These are phyloP conservation scores for Ptychadena robeensis DNA, from an alignment of 2,797 vertebrate species.

Conservation along the genomic window DNA sequence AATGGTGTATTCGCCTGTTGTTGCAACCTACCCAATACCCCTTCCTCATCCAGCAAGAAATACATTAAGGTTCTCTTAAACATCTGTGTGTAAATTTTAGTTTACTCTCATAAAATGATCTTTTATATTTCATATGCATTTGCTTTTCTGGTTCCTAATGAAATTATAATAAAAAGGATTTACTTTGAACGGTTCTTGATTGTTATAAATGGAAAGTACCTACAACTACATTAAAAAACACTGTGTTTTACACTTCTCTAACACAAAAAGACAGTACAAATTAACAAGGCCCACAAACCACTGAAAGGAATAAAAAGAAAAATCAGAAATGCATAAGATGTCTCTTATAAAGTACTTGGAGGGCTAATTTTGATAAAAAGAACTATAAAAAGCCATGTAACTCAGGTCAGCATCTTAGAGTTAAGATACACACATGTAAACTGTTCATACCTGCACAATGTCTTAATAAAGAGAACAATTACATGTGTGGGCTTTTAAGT, in stretches of 20 bases:
- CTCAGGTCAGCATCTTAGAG: neutral
- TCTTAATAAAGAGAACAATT: constrained; percentile 17
- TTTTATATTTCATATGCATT: constrained; percentile 64
- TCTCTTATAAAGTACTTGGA: constrained; percentile 71
- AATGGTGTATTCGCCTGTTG: constrained; percentile 74
- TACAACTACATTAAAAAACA: constrained; percentile 74
- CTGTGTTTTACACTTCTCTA: constrained; percentile 73
- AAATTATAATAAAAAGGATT: constrained; percentile 73
- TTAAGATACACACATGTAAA: constrained; percentile 1
- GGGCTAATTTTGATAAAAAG: constrained; percentile 72
- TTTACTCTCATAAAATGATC: constrained; percentile 72
- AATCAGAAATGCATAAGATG: constrained; percentile 71
- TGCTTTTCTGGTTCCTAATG: neutral
- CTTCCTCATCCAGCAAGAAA: constrained; percentile 71
- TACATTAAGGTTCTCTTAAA: constrained; percentile 68
- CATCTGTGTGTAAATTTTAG: constrained; percentile 27
- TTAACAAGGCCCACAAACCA: constrained; percentile 77
- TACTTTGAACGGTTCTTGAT: constrained; percentile 72
- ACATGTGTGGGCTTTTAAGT: neutral
- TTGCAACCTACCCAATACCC: constrained; percentile 71
- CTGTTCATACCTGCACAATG: constrained; percentile 8
- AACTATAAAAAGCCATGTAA: constrained; percentile 66
- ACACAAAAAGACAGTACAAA: constrained; percentile 77
- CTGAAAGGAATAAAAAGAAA: constrained; percentile 61
- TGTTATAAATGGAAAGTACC: constrained; percentile 69